Conservation (phyloP, 2,113 vertebrate genomes). For the Puntigrus tetrazona region DNA sequence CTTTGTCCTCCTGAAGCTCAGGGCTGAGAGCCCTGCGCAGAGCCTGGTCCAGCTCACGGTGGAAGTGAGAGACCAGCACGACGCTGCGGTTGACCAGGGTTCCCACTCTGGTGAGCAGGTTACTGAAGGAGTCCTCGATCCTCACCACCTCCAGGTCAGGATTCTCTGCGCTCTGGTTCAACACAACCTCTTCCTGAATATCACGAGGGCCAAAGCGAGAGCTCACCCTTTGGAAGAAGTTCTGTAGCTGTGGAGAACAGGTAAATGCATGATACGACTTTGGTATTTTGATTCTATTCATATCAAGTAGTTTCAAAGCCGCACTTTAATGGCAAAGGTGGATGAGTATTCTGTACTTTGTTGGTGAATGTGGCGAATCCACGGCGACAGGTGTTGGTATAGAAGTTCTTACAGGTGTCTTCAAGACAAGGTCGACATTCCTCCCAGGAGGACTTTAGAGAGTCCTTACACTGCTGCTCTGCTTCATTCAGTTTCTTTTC, state of each 20-base stretch:
- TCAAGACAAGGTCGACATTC: constrained; percentile 85
- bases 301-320: background rate
- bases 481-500: constrained; percentile 83
- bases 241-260: constrained; percentile 74
- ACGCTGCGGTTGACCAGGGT: constrained; percentile 78
- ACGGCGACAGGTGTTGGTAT: constrained; percentile 78
- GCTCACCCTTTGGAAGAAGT: constrained; percentile 81
- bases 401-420: constrained; percentile 81
- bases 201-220: constrained; percentile 71
- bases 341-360: constrained; percentile 71
- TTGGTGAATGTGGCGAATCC: constrained; percentile 73
- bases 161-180: constrained; percentile 61
- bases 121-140: constrained; percentile 80
- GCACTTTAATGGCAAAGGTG: background rate
- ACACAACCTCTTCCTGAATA: constrained; percentile 62
- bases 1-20: constrained; percentile 58
- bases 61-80: constrained; percentile 78
- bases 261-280: background rate
- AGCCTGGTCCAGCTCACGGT: constrained; percentile 77
- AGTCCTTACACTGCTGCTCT: constrained; percentile 81
- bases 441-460: constrained; percentile 80
- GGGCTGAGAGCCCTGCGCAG: constrained; percentile 81
- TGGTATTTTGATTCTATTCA: background rate
- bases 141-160: constrained; percentile 73
- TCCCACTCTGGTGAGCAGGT: constrained; percentile 70